Evolutionary conservation across 2,797 vertebrate genomes (phyloP).

Genomic region (Salarias fasciatus): DNA sequence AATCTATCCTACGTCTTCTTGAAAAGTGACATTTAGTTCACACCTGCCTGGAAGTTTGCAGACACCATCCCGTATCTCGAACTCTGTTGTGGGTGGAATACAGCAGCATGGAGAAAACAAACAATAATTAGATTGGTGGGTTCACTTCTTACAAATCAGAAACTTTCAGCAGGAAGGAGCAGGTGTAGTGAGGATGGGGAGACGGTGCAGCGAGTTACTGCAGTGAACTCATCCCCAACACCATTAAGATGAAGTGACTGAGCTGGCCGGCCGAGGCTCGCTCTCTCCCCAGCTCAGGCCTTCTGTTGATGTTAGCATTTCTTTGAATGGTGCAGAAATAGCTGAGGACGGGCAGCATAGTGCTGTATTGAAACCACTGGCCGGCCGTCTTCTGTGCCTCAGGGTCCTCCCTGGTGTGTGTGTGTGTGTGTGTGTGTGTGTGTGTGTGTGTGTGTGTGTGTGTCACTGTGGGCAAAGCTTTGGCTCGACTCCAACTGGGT

Average conservation of each 20-base stretch:
- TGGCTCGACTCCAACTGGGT: conserved; percentile 24
- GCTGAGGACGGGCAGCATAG: conserved; percentile 38
- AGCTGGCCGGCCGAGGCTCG: conserved; percentile 31
- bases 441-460: no score
- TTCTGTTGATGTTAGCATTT: conserved; percentile 56
- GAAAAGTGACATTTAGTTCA: no score
- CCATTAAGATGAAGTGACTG: conserved; percentile 51
- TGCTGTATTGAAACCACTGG: conserved; percentile 40
- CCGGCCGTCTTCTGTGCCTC: conserved; percentile 34
- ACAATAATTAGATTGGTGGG: no score
- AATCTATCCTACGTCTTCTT: no score
- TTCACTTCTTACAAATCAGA: no score
- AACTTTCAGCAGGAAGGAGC: no score
- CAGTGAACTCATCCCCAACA: conserved; percentile 42
- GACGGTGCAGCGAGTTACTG: conserved; percentile 24
- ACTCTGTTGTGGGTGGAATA: no score
- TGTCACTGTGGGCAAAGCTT: conserved; percentile 38
- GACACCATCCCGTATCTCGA: no score
- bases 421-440: no score
- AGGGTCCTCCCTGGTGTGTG: conserved; percentile 39
- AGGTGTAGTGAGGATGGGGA: no score
- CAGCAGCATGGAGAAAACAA: no score
- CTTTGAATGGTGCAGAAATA: conserved; percentile 48
- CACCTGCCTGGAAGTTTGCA: no score
- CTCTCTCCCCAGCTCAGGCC: conserved; percentile 27